Conservation (phyloP, 2,888 invertebrate genomes). For the Xestobium rufovillosum region DNA sequence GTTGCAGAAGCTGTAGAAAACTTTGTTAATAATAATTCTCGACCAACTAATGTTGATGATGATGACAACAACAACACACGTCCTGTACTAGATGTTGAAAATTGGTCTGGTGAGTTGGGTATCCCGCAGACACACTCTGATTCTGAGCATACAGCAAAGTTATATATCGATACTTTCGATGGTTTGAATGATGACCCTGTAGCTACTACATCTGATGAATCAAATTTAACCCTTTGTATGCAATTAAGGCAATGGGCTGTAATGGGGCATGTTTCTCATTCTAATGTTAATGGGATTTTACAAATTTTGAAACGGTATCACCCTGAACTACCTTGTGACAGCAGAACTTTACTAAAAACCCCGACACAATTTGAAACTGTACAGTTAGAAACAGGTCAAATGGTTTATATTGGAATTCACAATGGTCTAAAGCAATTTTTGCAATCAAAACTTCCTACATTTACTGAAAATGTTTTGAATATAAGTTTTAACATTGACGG, state of each 20-base stretch:
- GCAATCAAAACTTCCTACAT: background rate
- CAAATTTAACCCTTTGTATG: no score
- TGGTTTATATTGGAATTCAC: background rate
- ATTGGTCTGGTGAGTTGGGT: no score
- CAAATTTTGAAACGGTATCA: background rate
- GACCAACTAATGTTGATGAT: no score
- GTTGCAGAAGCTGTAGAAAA: no score
- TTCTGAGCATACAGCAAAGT: no score
- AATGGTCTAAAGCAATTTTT: background rate
- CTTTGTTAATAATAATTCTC: no score
- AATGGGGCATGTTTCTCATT: background rate
- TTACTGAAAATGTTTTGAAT: conserved; percentile 5
- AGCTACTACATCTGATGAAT: no score
- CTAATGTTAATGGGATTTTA: background rate
- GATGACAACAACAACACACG: no score
- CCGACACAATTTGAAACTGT: background rate
- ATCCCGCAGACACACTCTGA: background rate
- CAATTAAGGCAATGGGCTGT: background rate
- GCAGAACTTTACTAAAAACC: background rate
- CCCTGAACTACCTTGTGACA: background rate
- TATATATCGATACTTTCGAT: no score
- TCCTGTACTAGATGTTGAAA: background rate
- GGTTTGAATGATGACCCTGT: no score
- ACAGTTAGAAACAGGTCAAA: background rate
- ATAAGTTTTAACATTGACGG: conserved; percentile 20